These are phyloP conservation scores for Rhynchomys soricoides DNA, from an alignment of 2,113 vertebrate species.

Conservation along the genomic window DNA sequence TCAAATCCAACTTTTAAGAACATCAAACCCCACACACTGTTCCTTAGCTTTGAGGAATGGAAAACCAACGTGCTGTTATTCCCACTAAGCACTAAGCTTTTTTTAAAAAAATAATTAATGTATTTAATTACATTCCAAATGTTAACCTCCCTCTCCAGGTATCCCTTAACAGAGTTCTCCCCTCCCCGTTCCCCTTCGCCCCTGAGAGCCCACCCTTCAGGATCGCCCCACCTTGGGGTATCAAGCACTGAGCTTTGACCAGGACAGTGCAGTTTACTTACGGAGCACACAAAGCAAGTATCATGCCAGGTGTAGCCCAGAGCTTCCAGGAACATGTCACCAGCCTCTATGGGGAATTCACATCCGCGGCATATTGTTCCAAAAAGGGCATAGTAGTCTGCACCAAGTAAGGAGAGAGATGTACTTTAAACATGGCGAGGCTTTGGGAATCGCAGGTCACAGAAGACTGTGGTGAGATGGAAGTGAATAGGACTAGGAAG, in stretches of 20 bases:
- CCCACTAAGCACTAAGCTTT: not conserved
- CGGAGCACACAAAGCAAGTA: constrained; percentile 97
- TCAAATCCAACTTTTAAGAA: constrained; percentile 70
- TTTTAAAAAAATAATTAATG: too few species aligned
- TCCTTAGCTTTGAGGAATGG: constrained; percentile 39
- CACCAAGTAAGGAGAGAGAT: constrained; percentile 20
- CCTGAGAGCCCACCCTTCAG: too few species aligned
- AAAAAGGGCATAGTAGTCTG: constrained; percentile 96
- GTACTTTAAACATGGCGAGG: not conserved
- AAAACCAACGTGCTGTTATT: constrained; percentile 25
- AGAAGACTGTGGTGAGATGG: not conserved
- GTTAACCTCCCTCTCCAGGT: too few species aligned
- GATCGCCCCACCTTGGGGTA: too few species aligned
- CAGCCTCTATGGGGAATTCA: constrained; percentile 98
- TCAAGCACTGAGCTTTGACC: not conserved
- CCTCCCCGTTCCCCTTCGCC: too few species aligned
- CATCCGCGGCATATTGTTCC: constrained; percentile 96
- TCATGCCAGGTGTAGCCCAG: constrained; percentile 97
- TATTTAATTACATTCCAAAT: too few species aligned
- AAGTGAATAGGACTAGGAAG: not conserved
- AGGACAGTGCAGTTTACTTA: constrained; percentile 82
- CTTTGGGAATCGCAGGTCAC: not conserved
- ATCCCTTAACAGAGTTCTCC: too few species aligned
- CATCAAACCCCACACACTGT: constrained; percentile 68
- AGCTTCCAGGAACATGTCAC: constrained; percentile 97